Percentiles rank a stretch among this genome's conserved stretches.
Evolutionary conservation across 2,888 invertebrate species (phyloP).

Genomic region (Thymelicus acteon): DNA sequence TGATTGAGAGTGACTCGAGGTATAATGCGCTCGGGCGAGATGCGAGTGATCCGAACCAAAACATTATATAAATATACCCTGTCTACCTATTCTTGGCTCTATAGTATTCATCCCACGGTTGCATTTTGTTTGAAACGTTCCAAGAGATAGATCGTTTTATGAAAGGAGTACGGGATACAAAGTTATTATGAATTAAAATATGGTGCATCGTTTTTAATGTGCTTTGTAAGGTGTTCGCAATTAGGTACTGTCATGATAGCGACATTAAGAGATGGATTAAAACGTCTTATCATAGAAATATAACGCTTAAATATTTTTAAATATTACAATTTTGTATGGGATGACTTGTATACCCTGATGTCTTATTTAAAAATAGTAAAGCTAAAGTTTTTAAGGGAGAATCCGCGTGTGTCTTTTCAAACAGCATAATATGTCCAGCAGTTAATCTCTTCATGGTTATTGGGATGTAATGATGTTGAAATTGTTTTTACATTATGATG

Average conservation of each 20-base stretch:
- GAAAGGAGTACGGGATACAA: conserved; percentile 46
- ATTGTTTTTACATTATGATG: too few relatives aligned
- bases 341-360: not conserved
- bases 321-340: not conserved
- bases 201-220: conserved; percentile 73
- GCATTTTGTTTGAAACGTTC: conserved; percentile 31
- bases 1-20: conserved; percentile 84
- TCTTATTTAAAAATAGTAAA: not conserved
- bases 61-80: conserved; percentile 34
- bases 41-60: conserved; percentile 45
- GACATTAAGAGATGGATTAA: conserved; percentile 58
- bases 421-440: too few relatives aligned
- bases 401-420: too few relatives aligned
- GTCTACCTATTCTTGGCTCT: conserved; percentile 58
- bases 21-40: conserved; percentile 81
- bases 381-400: too few relatives aligned
- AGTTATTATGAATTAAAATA: conserved; percentile 80
- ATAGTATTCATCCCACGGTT: conserved; percentile 42
- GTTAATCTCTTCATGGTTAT: too few relatives aligned
- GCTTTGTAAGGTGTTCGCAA: conserved; percentile 67
- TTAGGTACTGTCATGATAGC: conserved; percentile 59
- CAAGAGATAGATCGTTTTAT: conserved; percentile 36
- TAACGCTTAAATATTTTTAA: conserved; percentile 5
- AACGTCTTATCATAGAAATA: conserved; percentile 16
- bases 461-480: too few relatives aligned